Percentiles rank a stretch among this genome's conserved stretches.
phyloP scores from a whole-genome alignment of 2,113 vertebrate species.

The Charina bottae region DNA sequence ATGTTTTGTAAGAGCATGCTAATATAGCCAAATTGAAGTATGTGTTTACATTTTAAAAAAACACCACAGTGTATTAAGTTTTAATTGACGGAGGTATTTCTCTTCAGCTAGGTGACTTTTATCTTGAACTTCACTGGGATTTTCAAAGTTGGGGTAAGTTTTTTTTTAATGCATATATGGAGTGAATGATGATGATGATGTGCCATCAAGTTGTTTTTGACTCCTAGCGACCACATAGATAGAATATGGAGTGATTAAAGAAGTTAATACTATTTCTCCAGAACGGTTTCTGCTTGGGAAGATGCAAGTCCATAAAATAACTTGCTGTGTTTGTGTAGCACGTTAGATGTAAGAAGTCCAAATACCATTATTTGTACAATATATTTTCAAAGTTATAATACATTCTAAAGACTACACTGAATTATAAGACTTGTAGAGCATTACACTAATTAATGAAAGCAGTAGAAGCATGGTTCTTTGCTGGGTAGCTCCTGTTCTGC shows the following conservation, averaged over 20 bases:
- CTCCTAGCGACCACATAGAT: not conserved
- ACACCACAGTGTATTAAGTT: not conserved
- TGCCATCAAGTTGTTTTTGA: not conserved
- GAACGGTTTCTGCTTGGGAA: not conserved
- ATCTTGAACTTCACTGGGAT: conserved; percentile 99
- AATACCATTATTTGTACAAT: not conserved
- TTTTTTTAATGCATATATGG: not conserved
- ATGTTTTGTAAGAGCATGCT: not conserved
- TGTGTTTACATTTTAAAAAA: not conserved
- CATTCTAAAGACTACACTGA: not conserved
- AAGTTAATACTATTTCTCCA: not conserved
- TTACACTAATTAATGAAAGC: not conserved
- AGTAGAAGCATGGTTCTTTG: not conserved
- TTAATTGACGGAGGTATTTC: conserved; percentile 46
- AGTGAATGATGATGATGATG: not conserved
- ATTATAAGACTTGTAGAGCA: not conserved
- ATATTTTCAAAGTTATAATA: not conserved
- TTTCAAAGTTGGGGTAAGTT: conserved; percentile 99
- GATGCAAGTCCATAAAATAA: not conserved
- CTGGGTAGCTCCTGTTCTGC: not conserved
- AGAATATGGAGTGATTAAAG: not conserved
- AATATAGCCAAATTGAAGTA: not conserved
- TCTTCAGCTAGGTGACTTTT: conserved; percentile 96
- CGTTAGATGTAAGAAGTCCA: not conserved
- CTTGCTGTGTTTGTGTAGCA: not conserved